phyloP scores from a whole-genome alignment of 2,797 vertebrate genomes.

The Kryptolebias ocellatus region DNA sequence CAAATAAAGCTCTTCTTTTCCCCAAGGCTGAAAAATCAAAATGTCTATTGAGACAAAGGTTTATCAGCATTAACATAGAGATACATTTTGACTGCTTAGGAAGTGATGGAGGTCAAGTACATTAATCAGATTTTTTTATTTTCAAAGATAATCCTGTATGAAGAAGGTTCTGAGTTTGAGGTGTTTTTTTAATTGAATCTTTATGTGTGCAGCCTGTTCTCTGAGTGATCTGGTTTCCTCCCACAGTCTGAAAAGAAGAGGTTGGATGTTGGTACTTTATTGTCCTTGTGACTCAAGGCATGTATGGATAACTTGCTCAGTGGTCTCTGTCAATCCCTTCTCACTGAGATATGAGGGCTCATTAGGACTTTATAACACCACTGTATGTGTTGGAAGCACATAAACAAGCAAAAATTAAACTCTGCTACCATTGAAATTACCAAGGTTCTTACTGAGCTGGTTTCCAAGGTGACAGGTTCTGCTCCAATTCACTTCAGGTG shows the following conservation, averaged over 20 bases:
- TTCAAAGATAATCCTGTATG: no score
- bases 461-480: background rate
- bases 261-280: background rate
- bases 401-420: background rate
- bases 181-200: background rate
- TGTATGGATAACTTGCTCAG: background rate
- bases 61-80: background rate
- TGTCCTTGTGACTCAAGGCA: background rate
- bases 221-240: background rate
- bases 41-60: background rate
- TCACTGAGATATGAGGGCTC: background rate
- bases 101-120: no score
- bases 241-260: background rate
- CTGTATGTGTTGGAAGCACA: background rate
- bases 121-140: no score
- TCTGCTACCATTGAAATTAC: background rate
- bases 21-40: background rate
- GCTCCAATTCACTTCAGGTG: background rate
- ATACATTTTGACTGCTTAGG: no score
- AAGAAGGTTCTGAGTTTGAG: no score
- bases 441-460: slow-evolving; percentile 1
- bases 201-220: background rate
- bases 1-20: background rate
- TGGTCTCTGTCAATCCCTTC: background rate
- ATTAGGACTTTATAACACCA: background rate